A percentile compares a stretch with the other conserved stretches of the same genome.
phyloP scores from a whole-genome alignment of 2,113 vertebrate species.

The Erpornis zantholeuca region DNA sequence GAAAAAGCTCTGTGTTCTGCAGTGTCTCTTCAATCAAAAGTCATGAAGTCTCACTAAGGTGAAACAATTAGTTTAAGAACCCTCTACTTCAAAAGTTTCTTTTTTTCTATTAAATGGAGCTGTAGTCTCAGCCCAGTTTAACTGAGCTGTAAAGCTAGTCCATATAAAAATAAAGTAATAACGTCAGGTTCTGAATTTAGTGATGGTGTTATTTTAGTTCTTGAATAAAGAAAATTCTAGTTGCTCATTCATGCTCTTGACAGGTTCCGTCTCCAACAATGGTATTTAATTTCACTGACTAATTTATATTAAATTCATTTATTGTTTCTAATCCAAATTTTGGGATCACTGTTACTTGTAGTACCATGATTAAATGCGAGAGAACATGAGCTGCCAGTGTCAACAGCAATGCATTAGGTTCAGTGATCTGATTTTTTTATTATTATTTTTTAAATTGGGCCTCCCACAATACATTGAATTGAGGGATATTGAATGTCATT shows the following conservation, averaged over 20 bases:
- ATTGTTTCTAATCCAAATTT: not conserved
- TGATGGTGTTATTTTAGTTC: not conserved
- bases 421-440: not conserved
- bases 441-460: not conserved
- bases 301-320: not conserved
- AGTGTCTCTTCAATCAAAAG: not conserved
- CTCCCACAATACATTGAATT: not conserved
- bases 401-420: not conserved
- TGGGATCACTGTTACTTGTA: not conserved
- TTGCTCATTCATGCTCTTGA: not conserved
- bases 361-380: not conserved
- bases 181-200: not conserved
- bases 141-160: not conserved
- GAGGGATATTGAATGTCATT: not conserved
- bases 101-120: not conserved
- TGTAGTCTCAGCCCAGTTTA: not conserved
- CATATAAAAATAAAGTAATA: not conserved
- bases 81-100: not conserved
- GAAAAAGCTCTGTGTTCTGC: not conserved
- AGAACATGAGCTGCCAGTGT: not conserved
- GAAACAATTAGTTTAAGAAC: not conserved
- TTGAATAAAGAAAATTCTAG: not conserved
- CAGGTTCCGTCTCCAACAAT: not conserved
- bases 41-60: rapidly evolving
- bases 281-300: not conserved